Conservation (phyloP, 2,113 vertebrate species). For the Myotis yumanensis region DNA sequence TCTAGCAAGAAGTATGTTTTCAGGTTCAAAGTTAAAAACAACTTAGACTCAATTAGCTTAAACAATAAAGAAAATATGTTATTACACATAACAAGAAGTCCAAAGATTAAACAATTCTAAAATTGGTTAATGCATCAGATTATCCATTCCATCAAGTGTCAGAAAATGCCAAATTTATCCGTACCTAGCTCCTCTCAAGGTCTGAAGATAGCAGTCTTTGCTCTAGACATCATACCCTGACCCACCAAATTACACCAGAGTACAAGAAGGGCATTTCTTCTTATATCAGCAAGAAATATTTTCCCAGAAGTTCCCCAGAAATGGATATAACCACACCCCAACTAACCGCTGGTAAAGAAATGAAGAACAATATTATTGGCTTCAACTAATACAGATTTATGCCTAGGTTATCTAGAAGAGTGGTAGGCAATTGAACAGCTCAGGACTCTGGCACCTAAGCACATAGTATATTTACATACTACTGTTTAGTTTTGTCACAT, state of each 20-base stretch:
- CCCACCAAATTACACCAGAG: background rate
- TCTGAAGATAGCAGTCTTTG: background rate
- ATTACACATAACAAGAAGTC: background rate
- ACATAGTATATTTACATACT: background rate
- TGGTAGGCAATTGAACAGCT: background rate
- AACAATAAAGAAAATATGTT: background rate
- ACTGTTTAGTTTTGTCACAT: background rate
- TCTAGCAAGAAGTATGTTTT: background rate
- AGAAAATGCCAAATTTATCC: background rate
- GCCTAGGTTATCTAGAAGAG: background rate
- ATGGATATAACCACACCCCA: background rate
- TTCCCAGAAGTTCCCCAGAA: background rate
- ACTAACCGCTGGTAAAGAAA: background rate
- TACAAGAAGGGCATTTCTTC: background rate
- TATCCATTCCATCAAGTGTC: background rate
- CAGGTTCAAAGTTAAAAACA: background rate
- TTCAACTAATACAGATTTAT: background rate
- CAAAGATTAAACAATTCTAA: background rate
- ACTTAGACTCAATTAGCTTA: background rate
- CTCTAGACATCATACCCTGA: background rate
- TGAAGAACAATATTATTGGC: background rate
- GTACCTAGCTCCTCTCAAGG: background rate
- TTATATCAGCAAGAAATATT: background rate
- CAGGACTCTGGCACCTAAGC: background rate
- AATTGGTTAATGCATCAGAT: background rate